A percentile compares a stretch with the other conserved stretches of the same genome.
These are phyloP conservation scores for Sciaenops ocellatus DNA, from an alignment of 2,797 vertebrate genomes.

Conservation along the genomic window DNA sequence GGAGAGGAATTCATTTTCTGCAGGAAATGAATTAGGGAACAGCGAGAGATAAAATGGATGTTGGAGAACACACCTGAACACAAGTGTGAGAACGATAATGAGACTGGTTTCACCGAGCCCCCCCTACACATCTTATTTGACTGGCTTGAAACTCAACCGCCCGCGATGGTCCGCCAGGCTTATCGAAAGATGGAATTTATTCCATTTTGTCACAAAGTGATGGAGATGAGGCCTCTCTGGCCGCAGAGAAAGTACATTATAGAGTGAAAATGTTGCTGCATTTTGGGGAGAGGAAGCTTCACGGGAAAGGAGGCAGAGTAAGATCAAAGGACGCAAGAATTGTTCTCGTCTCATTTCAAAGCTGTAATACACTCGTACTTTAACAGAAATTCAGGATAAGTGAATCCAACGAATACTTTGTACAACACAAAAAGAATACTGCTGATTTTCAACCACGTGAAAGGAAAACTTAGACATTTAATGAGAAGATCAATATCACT, in stretches of 20 bases:
- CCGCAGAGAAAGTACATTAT: slow-evolving; percentile 63
- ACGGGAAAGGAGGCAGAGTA: neutral
- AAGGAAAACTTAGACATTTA: too few relatives aligned
- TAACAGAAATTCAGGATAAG: slow-evolving; percentile 7
- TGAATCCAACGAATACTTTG: neutral
- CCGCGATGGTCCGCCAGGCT: slow-evolving; percentile 58
- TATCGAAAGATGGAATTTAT: slow-evolving; percentile 65
- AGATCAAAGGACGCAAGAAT: slow-evolving; percentile 30
- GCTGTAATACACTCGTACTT: neutral
- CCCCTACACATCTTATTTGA: slow-evolving; percentile 59
- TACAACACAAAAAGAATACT: neutral
- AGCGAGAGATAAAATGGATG: slow-evolving; percentile 72
- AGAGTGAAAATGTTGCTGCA: slow-evolving; percentile 46
- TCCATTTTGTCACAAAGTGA: slow-evolving; percentile 71
- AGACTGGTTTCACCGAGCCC: slow-evolving; percentile 62
- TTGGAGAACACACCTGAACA: slow-evolving; percentile 76
- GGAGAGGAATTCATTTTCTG: slow-evolving; percentile 76
- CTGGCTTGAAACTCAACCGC: slow-evolving; percentile 60
- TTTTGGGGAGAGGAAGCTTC: slow-evolving; percentile 39
- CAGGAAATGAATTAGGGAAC: slow-evolving; percentile 73
- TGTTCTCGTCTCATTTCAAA: slow-evolving; percentile 21
- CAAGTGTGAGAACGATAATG: slow-evolving; percentile 62
- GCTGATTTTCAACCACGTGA: too few relatives aligned
- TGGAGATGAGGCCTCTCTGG: slow-evolving; percentile 67
- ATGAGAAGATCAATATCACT: too few relatives aligned